phyloP scores from a whole-genome alignment of 92 coral and sea anemone species.

The Pocillopora grandis region DNA sequence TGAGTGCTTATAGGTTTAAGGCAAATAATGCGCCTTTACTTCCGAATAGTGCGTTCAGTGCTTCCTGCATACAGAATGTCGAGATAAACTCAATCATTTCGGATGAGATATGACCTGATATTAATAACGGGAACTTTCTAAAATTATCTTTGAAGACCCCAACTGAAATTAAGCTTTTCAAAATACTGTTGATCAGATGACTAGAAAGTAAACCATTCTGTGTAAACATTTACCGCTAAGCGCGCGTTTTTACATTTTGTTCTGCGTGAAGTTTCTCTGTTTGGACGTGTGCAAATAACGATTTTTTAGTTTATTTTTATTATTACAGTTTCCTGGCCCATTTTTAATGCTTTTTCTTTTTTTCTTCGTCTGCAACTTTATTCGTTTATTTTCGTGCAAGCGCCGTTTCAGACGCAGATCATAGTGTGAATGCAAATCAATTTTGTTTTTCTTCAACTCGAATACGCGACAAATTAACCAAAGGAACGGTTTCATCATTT shows the following conservation, averaged over 20 bases:
- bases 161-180: background rate
- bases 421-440: conserved; percentile 22
- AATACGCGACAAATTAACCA: conserved; percentile 20
- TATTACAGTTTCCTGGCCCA: background rate
- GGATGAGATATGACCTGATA: background rate
- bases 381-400: background rate
- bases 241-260: background rate
- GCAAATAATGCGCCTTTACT: too few relatives aligned
- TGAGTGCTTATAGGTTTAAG: too few relatives aligned
- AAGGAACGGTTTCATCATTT: background rate
- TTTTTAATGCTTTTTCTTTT: background rate
- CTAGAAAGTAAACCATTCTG: background rate
- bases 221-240: background rate
- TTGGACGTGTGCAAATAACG: background rate
- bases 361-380: background rate
- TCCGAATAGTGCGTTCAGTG: too few relatives aligned
- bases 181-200: background rate
- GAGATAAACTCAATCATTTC: too few relatives aligned
- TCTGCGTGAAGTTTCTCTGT: background rate
- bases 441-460: background rate
- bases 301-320: background rate
- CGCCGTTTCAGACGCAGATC: background rate
- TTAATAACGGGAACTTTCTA: background rate
- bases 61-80: too few relatives aligned
- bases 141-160: background rate